Base-by-base conservation (phyloP, 2,888 invertebrate species). In the Hololepta plana region DNA sequence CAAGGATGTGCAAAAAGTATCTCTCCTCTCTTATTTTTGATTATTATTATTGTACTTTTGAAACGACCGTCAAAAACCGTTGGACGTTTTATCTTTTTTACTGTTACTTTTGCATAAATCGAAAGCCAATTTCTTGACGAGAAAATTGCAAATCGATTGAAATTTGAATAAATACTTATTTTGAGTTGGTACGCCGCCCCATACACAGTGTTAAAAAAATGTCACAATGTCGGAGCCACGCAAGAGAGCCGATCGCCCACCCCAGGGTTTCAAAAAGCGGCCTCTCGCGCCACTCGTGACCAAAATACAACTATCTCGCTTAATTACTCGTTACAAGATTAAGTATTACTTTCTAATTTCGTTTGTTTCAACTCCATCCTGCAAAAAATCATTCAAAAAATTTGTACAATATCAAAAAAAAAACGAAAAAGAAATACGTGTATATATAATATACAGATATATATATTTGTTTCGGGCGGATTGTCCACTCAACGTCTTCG, bases 191-290 rank as follows among this genome's bases (percentile, higher is more conserved):
- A 73, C 74, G 73, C 67, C 67, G 74, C 75, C 76, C 76, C 76
- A 75, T 74, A 73, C 76, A 77, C 75, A 76, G 72, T 71, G 64
- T 60, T n/a, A n/a, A n/a, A 76, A 76, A 75, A 74, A 72, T 76
- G 76, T 75, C 76, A 76, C 75, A 74, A 69, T 67, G 69, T 58
- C 56, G 51, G 53, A 53, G 55, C 45, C 46, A 38, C 48, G 50
- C 47, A 45, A 46, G 49, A 50, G 50, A 43, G 44, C 41, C 45
- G 43, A 39, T 42, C 43, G 46, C 53, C 52, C 47, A 46, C 44
- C 50, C 47, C 44, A 53, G 54, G 49, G 51, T 47, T 47, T 51
- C 55, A 55, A 55, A 37, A 55, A 52, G 39, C 47, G 47, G 41
- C 41, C 43, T 47, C 51, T 48, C 46, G 46, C 51, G 46, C 42